Evolutionary conservation across 2,797 vertebrate genomes (phyloP).

Genomic region (Oophaga sylvatica): DNA sequence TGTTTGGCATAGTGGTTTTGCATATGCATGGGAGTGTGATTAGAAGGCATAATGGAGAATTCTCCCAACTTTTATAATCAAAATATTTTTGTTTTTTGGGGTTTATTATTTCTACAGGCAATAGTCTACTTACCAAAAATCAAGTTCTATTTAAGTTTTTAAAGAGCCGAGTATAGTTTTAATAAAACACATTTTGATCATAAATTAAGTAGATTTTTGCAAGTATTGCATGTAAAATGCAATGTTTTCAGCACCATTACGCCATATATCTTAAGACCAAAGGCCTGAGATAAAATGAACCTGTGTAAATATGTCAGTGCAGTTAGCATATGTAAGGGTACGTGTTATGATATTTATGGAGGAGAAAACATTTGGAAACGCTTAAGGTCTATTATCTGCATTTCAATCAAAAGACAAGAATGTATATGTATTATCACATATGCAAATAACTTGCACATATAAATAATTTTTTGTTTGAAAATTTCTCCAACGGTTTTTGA

Average conservation of each 20-base stretch:
- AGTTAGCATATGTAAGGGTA: not conserved
- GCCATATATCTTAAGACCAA: not conserved
- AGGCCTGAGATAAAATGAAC: not conserved
- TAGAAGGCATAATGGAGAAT: too few relatives aligned
- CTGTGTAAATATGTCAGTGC: not conserved
- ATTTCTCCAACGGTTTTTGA: not conserved
- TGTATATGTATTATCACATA: not conserved
- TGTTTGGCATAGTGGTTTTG: too few relatives aligned
- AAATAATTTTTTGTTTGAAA: not conserved
- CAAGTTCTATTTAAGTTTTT: too few relatives aligned
- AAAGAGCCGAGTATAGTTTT: too few relatives aligned
- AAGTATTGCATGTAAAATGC: not conserved
- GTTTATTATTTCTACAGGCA: too few relatives aligned
- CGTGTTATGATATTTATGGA: not conserved
- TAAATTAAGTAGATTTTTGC: not conserved
- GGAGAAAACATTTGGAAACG: constrained; percentile 30
- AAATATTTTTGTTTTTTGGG: too few relatives aligned
- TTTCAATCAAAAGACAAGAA: constrained; percentile 41
- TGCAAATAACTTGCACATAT: not conserved
- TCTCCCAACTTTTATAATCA: too few relatives aligned
- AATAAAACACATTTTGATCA: not conserved
- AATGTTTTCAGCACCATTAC: not conserved
- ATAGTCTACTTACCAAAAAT: too few relatives aligned
- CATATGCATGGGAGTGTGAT: too few relatives aligned
- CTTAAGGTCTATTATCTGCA: constrained; percentile 18